These are phyloP conservation scores for Heliconius eleuchia DNA, from an alignment of 1,140 invertebrate species.

Conservation along the genomic window DNA sequence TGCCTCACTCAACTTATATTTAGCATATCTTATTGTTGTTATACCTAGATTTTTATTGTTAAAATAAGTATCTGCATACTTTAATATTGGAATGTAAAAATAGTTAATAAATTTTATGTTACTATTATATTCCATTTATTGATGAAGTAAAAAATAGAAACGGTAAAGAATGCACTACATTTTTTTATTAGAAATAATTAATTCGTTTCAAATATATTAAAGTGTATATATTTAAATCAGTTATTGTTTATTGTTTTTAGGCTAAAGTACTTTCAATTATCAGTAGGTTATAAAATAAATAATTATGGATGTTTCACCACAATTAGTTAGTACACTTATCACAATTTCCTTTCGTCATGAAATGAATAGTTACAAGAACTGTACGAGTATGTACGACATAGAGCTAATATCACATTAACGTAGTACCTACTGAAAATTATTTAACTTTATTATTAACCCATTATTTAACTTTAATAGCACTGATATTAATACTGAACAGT, in stretches of 20 bases:
- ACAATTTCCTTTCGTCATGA: not conserved
- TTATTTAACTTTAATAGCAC: conserved; percentile 3
- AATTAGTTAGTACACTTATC: not conserved
- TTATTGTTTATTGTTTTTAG: too few species aligned
- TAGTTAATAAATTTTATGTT: too few species aligned
- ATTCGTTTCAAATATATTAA: not conserved
- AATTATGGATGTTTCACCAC: not conserved
- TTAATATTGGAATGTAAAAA: too few species aligned
- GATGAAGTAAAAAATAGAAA: not conserved
- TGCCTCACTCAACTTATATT: too few species aligned
- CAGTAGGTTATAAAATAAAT: not conserved
- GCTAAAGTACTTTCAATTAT: not conserved
- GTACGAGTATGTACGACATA: not conserved
- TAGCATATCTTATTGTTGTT: too few species aligned
- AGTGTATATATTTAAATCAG: not conserved
- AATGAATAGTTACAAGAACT: not conserved
- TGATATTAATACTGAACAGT: conserved; percentile 9
- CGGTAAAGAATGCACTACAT: not conserved
- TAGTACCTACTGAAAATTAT: conserved; percentile 3
- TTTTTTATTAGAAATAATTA: not conserved
- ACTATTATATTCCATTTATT: too few species aligned
- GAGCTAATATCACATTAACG: not conserved
- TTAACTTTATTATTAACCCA: not conserved
- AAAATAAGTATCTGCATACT: too few species aligned
- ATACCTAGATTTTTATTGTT: too few species aligned